phyloP scores from a whole-genome alignment of 2,113 vertebrate genomes.

The Balaeniceps rex region DNA sequence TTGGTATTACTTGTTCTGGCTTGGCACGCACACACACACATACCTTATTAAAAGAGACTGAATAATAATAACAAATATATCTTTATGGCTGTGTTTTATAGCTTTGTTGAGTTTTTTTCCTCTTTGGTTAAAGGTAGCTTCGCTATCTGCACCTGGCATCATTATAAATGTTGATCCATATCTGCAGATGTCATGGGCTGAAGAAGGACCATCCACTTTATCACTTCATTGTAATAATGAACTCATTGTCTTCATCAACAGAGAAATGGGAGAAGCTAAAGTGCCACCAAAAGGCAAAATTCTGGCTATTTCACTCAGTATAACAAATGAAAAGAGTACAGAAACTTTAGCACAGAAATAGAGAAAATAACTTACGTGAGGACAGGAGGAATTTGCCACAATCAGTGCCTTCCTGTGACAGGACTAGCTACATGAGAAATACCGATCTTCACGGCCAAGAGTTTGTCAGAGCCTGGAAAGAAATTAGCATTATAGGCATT shows the following conservation, averaged over 20 bases:
- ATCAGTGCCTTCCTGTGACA: not conserved
- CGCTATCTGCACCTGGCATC: not conserved
- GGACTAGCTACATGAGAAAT: not conserved
- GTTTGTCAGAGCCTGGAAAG: not conserved
- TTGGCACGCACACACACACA: not conserved
- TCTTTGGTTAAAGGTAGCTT: not conserved
- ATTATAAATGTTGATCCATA: not conserved
- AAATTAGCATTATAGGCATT: not conserved
- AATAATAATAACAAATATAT: not conserved
- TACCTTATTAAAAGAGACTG: not conserved
- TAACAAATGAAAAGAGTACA: not conserved
- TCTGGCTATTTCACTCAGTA: not conserved
- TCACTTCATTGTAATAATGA: not conserved
- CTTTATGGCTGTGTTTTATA: not conserved
- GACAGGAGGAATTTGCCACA: not conserved
- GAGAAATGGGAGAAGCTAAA: not conserved
- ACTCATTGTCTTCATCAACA: not conserved
- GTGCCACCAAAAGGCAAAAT: not conserved
- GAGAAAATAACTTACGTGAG: not conserved
- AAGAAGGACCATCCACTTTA: not conserved
- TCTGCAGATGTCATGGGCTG: not conserved
- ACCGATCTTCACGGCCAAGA: too few relatives aligned
- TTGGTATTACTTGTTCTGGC: not conserved
- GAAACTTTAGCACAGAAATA: not conserved
- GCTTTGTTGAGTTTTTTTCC: not conserved